Evolutionary conservation across 2,797 vertebrate genomes (phyloP).

Genomic region (Lemur catta): DNA sequence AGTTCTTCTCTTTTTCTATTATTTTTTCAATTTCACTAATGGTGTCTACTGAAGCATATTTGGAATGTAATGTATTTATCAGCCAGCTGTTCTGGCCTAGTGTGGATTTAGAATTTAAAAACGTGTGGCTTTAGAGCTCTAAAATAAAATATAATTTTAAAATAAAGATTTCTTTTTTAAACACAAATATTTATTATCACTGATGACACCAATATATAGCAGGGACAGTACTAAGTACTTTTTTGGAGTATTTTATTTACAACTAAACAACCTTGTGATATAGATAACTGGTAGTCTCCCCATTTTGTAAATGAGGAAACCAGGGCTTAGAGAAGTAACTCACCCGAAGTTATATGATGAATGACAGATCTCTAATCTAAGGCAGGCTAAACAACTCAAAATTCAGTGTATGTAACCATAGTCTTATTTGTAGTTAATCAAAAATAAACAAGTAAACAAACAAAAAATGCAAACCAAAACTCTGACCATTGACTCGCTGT

Average conservation of each 20-base stretch:
- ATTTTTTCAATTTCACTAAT: slow-evolving; percentile 58
- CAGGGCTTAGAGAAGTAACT: slow-evolving; percentile 63
- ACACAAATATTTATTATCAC: slow-evolving; percentile 16
- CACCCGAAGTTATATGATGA: not conserved
- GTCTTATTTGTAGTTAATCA: not conserved
- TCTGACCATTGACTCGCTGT: slow-evolving; percentile 7
- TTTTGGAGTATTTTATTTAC: slow-evolving; percentile 35
- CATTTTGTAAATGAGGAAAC: slow-evolving; percentile 69
- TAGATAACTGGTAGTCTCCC: not conserved
- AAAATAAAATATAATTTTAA: slow-evolving; percentile 41
- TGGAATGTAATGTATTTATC: slow-evolving; percentile 74
- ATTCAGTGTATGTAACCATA: slow-evolving; percentile 29
- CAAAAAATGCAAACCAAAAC: not conserved
- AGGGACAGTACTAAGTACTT: not conserved
- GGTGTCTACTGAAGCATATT: slow-evolving; percentile 64
- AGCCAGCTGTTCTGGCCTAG: slow-evolving; percentile 70
- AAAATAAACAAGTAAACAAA: slow-evolving; percentile 16
- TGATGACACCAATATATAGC: not conserved
- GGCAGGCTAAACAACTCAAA: slow-evolving; percentile 21
- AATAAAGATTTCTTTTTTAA: not conserved
- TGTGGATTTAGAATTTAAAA: slow-evolving; percentile 56
- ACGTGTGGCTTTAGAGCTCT: not conserved
- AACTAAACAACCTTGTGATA: not conserved
- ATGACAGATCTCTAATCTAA: not conserved
- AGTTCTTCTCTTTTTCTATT: slow-evolving; percentile 15